phyloP scores from a whole-genome alignment of 2,888 invertebrate species.

The Diaphora mendica region DNA sequence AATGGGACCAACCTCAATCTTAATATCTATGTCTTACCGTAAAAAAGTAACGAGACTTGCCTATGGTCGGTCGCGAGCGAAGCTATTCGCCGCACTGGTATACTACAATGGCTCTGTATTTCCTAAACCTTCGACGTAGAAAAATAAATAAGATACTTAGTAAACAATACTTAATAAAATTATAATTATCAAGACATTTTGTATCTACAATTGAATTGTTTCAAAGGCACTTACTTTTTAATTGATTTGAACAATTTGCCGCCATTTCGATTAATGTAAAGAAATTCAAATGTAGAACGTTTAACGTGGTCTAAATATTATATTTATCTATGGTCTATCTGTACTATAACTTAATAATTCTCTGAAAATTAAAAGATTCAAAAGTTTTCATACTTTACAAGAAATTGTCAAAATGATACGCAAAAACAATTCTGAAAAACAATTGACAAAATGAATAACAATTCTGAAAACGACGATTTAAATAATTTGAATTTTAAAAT shows the following conservation, averaged over 20 bases:
- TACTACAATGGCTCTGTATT: conserved; percentile 70
- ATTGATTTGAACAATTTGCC: neutral
- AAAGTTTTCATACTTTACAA: neutral
- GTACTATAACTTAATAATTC: neutral
- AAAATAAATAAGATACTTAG: conserved; percentile 79
- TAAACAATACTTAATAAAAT: conserved; percentile 48
- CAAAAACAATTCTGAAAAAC: no score
- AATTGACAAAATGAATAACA: neutral
- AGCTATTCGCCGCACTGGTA: conserved; percentile 55
- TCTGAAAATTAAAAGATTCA: neutral
- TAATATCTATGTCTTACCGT: conserved; percentile 83
- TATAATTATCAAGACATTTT: conserved; percentile 47
- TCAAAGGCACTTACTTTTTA: neutral
- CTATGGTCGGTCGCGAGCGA: conserved; percentile 69
- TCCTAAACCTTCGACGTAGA: conserved; percentile 72
- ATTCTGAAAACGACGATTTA: neutral
- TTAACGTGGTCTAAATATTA: no score
- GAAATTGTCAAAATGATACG: neutral
- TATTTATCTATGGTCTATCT: no score
- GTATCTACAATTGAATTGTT: conserved; percentile 51
- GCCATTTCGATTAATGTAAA: neutral
- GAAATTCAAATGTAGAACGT: neutral
- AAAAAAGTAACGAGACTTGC: conserved; percentile 79
- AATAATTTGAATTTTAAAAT: no score
- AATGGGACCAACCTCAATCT: conserved; percentile 54